Base-by-base conservation (phyloP, 2,113 vertebrate genomes). In the Centropristis striata region DNA sequence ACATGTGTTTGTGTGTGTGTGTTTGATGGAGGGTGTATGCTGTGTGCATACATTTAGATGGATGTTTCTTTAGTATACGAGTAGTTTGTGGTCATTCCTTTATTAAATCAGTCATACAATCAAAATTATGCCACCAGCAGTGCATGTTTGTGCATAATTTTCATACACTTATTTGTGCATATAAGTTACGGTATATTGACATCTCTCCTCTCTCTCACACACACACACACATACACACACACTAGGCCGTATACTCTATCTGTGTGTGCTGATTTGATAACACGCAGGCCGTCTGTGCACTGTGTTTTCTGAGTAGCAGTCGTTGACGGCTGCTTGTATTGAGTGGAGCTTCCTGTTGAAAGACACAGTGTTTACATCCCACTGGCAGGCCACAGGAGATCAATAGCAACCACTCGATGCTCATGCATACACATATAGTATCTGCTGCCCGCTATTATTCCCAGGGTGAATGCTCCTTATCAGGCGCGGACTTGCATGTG, bases 401-500 rank as follows among this genome's bases (percentile, higher is more conserved):
- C 92, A 84, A 93, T 94, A 88, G 71, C 84, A 85, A 60, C 86
- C 88, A 90, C 92, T 93, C 93, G 57, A 94, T 93, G 80, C 91
- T 94, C 93, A 94, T 94, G 89, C 91, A 94, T 94, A 92, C 89
- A 88, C 91, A 94, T 93, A 83, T 81, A 84, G 86, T 86, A 74
- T 88, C 81, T 63, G 61, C 84, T 82, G 67, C 65, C 61, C 46
- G 59, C 84, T 85, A 73, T 84, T 85, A 91, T 92, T 90, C 86
- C 88, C 87, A 75, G 49, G 72, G 81, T 81, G 86, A 41, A 41
- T 5, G 21, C 82, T 61, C 51, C 54, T 20, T 47, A 72, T 75
- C 84, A 57, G 76, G 57, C n/a, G 14, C n/a, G 14, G 78, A 70
- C 81, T 39, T 12, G 44, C 74, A 75, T 76, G 68, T 53, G 81